These are phyloP conservation scores for Pristionchus entomophagus DNA, from an alignment of 2,888 invertebrate species.

Conservation along the genomic window DNA sequence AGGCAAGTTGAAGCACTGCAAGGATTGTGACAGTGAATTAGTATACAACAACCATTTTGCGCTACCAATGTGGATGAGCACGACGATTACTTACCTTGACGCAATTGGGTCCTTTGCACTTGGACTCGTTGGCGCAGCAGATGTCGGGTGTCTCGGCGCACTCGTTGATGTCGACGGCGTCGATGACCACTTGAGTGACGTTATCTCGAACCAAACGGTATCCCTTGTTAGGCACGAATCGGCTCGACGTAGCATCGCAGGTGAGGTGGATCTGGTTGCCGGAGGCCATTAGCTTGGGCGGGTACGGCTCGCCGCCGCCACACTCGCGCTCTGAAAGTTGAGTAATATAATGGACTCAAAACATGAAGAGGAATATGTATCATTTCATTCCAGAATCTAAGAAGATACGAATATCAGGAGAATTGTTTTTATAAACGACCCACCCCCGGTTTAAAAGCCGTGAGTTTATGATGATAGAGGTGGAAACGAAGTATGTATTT, in stretches of 20 bases:
- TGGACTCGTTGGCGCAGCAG: slow-evolving; percentile 27
- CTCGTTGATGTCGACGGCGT: slow-evolving; percentile 40
- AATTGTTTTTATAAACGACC: too few relatives aligned
- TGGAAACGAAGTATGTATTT: too few relatives aligned
- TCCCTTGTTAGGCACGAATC: not conserved
- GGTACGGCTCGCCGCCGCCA: not conserved
- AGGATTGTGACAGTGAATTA: not conserved
- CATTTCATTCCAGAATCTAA: too few relatives aligned
- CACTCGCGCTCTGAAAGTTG: not conserved
- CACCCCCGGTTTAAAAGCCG: too few relatives aligned
- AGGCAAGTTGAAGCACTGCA: slow-evolving; percentile 31
- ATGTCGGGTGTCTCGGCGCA: not conserved
- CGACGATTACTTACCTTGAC: not conserved
- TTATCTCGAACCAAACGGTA: slow-evolving; percentile 19
- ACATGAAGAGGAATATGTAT: too few relatives aligned
- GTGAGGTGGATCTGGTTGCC: not conserved
- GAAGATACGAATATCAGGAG: too few relatives aligned
- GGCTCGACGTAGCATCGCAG: not conserved
- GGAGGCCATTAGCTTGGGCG: not conserved
- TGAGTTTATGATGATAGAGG: too few relatives aligned
- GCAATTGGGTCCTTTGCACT: slow-evolving; percentile 43
- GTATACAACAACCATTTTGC: not conserved
- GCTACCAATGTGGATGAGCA: too few relatives aligned
- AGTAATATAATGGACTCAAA: not conserved
- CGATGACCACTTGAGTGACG: not conserved